Conservation (phyloP, 2,797 vertebrate genomes). For the Myiothlypis chrysogaster region DNA sequence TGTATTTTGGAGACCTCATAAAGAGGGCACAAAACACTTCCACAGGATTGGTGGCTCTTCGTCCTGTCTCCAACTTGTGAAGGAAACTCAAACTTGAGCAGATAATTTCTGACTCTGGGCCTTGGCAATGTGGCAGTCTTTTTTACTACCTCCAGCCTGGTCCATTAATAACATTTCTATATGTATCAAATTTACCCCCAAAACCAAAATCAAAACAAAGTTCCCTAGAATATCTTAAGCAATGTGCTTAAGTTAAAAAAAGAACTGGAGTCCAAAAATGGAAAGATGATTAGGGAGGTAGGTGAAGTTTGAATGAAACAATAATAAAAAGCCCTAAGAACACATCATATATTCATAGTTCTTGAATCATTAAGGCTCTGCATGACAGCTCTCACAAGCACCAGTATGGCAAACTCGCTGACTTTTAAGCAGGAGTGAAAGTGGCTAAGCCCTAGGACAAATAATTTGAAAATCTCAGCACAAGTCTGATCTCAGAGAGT, state of each 20-base stretch:
- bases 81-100: neutral
- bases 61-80: neutral
- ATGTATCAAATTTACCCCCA: neutral
- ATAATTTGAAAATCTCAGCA: constrained; percentile 69
- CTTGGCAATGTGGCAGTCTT: neutral
- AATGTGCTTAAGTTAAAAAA: constrained; percentile 2
- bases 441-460: constrained; percentile 68
- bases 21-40: neutral
- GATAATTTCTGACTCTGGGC: neutral
- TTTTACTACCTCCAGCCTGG: neutral
- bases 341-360: constrained; percentile 60
- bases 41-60: neutral
- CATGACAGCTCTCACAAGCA: constrained; percentile 41
- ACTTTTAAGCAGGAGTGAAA: constrained; percentile 73
- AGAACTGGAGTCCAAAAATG: constrained; percentile 19
- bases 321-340: constrained; percentile 64
- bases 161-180: constrained; percentile 27
- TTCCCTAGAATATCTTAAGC: neutral
- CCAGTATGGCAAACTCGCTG: constrained; percentile 45
- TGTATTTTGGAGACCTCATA: neutral
- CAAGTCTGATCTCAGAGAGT: constrained; percentile 68
- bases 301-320: constrained; percentile 58
- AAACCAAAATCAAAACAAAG: constrained; percentile 37
- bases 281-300: constrained; percentile 53
- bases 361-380: constrained; percentile 48